These are phyloP conservation scores for Agrilus cyanescens DNA, from an alignment of 2,888 invertebrate genomes.

Conservation along the genomic window DNA sequence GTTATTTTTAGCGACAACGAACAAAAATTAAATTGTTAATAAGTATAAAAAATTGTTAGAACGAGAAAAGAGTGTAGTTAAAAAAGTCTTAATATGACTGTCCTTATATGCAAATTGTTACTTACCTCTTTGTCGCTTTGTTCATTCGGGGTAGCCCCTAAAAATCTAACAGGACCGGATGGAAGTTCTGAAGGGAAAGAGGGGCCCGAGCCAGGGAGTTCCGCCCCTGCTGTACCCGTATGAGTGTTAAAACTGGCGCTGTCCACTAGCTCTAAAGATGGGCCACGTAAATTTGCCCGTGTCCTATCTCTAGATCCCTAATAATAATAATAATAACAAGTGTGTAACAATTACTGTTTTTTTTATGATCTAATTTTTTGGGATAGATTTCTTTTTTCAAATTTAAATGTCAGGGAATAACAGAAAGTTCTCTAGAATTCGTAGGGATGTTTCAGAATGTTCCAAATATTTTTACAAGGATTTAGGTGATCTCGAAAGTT, in stretches of 20 bases:
- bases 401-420: no score
- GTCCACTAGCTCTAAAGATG: conserved; percentile 70
- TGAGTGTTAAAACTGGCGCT: conserved; percentile 72
- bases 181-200: conserved; percentile 45
- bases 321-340: background rate
- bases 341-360: background rate
- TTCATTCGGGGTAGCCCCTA: conserved; percentile 47
- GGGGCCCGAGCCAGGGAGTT: conserved; percentile 33
- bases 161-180: conserved; percentile 43
- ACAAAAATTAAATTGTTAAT: background rate
- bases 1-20: no score
- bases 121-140: conserved; percentile 28
- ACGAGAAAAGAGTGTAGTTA: no score
- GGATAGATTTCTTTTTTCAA: no score
- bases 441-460: no score
- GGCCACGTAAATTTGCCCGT: conserved; percentile 56
- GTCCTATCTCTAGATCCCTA: conserved; percentile 32
- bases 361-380: background rate
- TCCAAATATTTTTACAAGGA: no score
- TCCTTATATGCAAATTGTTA: conserved; percentile 22
- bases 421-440: no score
- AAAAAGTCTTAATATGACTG: no score
- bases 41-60: background rate
- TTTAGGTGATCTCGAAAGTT: no score
- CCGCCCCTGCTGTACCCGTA: conserved; percentile 42